These are phyloP conservation scores for Muraenolepis orangiensis DNA, from an alignment of 2,797 vertebrate genomes.

Conservation along the genomic window DNA sequence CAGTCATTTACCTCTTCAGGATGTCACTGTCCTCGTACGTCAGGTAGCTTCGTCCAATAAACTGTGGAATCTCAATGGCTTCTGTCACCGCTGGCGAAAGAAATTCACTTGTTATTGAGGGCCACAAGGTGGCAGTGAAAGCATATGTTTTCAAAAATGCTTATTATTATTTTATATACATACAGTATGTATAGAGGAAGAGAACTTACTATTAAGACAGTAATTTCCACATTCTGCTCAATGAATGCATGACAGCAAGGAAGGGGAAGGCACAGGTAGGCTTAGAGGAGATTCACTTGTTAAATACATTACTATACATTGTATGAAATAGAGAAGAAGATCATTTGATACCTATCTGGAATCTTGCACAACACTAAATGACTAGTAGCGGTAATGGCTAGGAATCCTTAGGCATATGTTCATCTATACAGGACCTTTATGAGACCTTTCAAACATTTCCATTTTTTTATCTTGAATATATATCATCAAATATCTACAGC, in stretches of 20 bases:
- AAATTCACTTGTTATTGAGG: constrained; percentile 27
- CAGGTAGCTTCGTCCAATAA: constrained; percentile 93
- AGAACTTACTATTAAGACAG: constrained; percentile 95
- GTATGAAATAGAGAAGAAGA: constrained; percentile 16
- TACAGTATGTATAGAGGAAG: constrained; percentile 12
- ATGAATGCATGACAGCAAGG: constrained; percentile 62
- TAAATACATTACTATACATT: constrained; percentile 22
- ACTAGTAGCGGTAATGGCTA: not conserved
- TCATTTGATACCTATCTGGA: not conserved
- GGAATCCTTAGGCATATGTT: not conserved
- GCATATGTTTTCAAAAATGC: not conserved
- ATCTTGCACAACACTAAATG: not conserved
- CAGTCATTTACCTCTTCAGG: constrained; percentile 81
- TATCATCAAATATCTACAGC: not conserved
- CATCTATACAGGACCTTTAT: not conserved
- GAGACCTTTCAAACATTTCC: not conserved
- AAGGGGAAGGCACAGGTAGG: constrained; percentile 47
- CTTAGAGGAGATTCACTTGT: constrained; percentile 45
- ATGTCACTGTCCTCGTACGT: constrained; percentile 87
- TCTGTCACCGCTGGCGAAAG: constrained; percentile 83
- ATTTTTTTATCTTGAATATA: not conserved
- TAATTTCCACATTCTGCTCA: constrained; percentile 95
- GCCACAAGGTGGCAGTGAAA: constrained; percentile 59
- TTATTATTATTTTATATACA: not conserved
- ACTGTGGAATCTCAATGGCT: constrained; percentile 94